Evolutionary conservation across 1,140 invertebrate genomes (phyloP).

Genomic region (Harpegnathos saltator): DNA sequence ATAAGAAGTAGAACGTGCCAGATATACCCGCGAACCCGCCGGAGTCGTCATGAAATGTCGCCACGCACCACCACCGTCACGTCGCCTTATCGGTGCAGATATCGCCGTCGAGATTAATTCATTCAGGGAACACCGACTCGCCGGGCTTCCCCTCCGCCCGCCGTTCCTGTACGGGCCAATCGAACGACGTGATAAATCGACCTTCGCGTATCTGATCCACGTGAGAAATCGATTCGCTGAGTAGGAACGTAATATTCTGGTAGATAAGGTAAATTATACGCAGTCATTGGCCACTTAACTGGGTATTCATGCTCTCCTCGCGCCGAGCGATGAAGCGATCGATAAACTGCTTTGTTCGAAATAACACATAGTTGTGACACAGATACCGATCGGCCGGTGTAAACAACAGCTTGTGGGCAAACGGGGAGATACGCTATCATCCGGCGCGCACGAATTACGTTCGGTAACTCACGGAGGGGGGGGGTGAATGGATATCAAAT

Average conservation of each 20-base stretch:
- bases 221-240: slow-evolving; percentile 15
- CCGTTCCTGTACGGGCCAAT: neutral
- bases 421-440: no score
- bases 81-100: slow-evolving; percentile 11
- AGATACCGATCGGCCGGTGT: no score
- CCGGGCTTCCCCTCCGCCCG: neutral
- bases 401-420: no score
- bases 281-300: slow-evolving; percentile 11
- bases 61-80: neutral
- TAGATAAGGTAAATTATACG: slow-evolving; percentile 30
- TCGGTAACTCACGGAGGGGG: no score
- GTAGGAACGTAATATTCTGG: neutral
- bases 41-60: slow-evolving; percentile 17
- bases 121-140: slow-evolving; percentile 8
- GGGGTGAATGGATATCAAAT: no score
- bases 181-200: slow-evolving; percentile 34
- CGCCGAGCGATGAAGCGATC: neutral
- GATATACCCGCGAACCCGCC: neutral
- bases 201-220: slow-evolving; percentile 14
- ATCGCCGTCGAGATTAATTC: slow-evolving; percentile 31
- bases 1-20: slow-evolving; percentile 15
- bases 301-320: neutral
- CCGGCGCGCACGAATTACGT: no score
- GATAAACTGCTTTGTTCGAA: slow-evolving; percentile 3
- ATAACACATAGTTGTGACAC: neutral